A percentile compares a stretch with the other conserved stretches of the same genome.
phyloP scores from a whole-genome alignment of 2,888 invertebrate genomes.

The Pherbina coryleti region DNA sequence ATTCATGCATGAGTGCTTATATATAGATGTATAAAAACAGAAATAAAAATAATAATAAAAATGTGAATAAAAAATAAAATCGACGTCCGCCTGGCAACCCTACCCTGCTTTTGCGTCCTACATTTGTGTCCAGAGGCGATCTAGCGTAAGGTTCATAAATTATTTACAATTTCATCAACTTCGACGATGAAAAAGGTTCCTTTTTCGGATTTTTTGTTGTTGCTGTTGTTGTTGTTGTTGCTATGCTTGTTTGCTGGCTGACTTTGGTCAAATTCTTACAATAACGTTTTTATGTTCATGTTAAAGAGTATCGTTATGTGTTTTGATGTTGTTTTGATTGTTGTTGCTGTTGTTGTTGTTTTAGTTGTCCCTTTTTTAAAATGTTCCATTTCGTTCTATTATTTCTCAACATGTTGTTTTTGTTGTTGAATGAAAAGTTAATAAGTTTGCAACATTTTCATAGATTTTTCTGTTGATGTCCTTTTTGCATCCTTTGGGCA shows the following conservation, averaged over 20 bases:
- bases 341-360: neutral
- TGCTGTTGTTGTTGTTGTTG: neutral
- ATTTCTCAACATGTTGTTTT: neutral
- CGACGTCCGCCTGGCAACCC: neutral
- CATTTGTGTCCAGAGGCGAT: neutral
- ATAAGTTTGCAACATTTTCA: slow-evolving; percentile 14
- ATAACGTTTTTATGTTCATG: too few species aligned
- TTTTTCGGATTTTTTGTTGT: neutral
- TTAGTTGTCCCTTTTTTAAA: neutral
- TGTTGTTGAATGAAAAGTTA: slow-evolving; percentile 10
- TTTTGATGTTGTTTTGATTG: neutral
- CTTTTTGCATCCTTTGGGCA: slow-evolving; percentile 4
- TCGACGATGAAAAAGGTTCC: neutral
- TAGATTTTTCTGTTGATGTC: neutral
- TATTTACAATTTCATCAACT: slow-evolving; percentile 24
- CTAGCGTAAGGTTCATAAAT: slow-evolving; percentile 5
- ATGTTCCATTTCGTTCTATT: neutral
- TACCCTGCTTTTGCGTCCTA: neutral
- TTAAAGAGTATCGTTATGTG: neutral
- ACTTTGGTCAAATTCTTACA: too few species aligned
- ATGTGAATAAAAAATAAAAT: neutral
- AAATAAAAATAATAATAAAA: neutral
- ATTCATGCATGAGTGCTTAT: neutral
- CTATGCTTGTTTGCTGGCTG: neutral
- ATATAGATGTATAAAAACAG: neutral